Base-by-base conservation (phyloP, 2,113 vertebrate species). In the Cynopterus brachyotis region DNA sequence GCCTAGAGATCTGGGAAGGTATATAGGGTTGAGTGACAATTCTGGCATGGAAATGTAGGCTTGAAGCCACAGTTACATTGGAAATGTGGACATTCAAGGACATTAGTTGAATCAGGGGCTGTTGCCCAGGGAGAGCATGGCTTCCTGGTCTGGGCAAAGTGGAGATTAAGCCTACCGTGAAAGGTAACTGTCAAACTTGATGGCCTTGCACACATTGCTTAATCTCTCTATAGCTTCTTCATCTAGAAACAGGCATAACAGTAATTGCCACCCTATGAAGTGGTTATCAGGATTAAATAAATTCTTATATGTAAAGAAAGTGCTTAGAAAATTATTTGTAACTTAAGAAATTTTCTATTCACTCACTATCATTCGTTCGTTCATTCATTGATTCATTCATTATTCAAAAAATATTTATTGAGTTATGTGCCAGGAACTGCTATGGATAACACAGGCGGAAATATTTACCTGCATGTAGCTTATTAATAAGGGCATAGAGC, bases 1-100 rank as follows among this genome's bases (percentile, higher is more conserved):
- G 17, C n/a, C 50, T n/a, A 55, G 82, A 70, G n/a, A 37, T 59
- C 53, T 4, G 24, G 45, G 22, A 88, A 57, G 57, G 40, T 3
- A 1, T 16, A 0, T 2, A 37, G 30, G 15, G 13, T 70, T 1
- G 1, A 64, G 20, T 75, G 55, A 40, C 55, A 35, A 15, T 2
- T 13, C 4, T 35, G 47, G 42, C 5, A 7, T 8, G 32, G 37
- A 30, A 16, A 12, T 7, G 0, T 4, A 6, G 22, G 9, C 37
- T 64, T 24, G 35, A 75, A 47, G 32, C 20, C 1, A 1, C 4
- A 24, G 26, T 47, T 22, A 30, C 30, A 3, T 4, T 24, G 35
- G 5, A 10, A 1, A 42, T 13, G 9, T 64, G 35, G 60, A 3
- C 30, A 2, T 9, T 28, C 13, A n/a, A 19, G 1, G 70, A 9